Evolutionary conservation across 2,888 invertebrate species (phyloP).

Genomic region (Spicauda simplicius): DNA sequence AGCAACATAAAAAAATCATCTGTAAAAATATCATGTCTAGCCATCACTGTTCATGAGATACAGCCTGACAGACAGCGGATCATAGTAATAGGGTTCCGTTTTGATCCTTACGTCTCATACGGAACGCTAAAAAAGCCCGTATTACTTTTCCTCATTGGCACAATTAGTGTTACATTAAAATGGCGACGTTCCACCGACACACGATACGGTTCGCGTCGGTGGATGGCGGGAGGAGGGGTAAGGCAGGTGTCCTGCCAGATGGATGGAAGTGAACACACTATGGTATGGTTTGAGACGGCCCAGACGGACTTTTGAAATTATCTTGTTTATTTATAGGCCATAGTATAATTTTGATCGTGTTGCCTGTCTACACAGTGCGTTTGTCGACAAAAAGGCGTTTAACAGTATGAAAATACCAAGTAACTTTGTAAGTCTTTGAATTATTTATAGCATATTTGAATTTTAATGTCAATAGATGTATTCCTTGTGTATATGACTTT

Average conservation of each 20-base stretch:
- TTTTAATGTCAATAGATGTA: not conserved
- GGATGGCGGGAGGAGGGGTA: not conserved
- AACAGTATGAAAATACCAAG: not conserved
- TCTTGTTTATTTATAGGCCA: constrained; percentile 1
- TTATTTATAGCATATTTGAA: not conserved
- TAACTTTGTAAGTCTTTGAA: not conserved
- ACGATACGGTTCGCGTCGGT: constrained; percentile 15
- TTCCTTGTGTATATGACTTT: not conserved
- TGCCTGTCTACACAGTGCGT: not conserved
- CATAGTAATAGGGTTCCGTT: too few relatives aligned
- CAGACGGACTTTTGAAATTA: not conserved
- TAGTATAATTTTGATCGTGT: not conserved
- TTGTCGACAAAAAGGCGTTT: not conserved
- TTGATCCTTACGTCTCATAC: too few relatives aligned
- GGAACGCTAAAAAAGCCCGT: constrained; percentile 58
- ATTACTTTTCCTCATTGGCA: constrained; percentile 57
- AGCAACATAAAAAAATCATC: too few relatives aligned
- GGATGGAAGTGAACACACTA: constrained; percentile 16
- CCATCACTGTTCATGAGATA: too few relatives aligned
- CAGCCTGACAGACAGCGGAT: too few relatives aligned
- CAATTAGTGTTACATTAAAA: constrained; percentile 51
- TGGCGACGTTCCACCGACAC: constrained; percentile 20
- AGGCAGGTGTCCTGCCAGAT: constrained; percentile 23
- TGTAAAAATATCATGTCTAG: too few relatives aligned
- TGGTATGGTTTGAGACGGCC: constrained; percentile 8